Evolutionary conservation across 1,140 invertebrate genomes (phyloP), one percentile per base, ranked within the genome.

Genomic region (Magallana ariakensis): DNA sequence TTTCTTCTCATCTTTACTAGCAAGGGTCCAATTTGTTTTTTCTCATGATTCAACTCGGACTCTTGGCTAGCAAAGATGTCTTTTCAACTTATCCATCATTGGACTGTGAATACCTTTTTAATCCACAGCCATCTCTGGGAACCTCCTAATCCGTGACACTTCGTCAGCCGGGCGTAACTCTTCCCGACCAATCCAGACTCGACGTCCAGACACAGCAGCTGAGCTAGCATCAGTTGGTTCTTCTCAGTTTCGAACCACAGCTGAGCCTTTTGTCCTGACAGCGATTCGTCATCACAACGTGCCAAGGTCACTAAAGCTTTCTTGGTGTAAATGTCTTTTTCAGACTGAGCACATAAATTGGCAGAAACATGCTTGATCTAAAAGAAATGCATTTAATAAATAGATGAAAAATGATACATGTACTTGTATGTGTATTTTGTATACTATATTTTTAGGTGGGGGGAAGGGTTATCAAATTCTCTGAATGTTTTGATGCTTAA

Each of bases 121-220:
- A 75, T 88, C 90, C 92, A 92, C 0, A 83, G 96, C 98, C 98
- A 99, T 89, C 97, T 97, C 94, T 99, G 98, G 89, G 97, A 96
- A 0, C 97, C 97, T 19, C 97, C 96, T 95, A 97, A 97, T 94
- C 98, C 98, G 93, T 98, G 98, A 92, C 98, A 99, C 95, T 99
- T 99, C 85, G 96, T 96, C 10, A 99, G 94, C 80, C 96, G 95
- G 0, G 97, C 97, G 85, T 91, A 93, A 10, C 83, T 81, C 16
- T 86, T 86, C 15, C 88, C 89, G 57, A 83, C 33, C 6, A 58
- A n/a, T n/a, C 57, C 62, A 26, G 86, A 70, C 8, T 91, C 95
- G 4, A 97, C 96, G 94, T 99, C 98, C 85, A 99, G 92, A 93
- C 98, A 99, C 0, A 98, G 94, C 33, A 98, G 95, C 89, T 97